phyloP scores from a whole-genome alignment of 2,797 vertebrate species.

The Myotis daubentonii region DNA sequence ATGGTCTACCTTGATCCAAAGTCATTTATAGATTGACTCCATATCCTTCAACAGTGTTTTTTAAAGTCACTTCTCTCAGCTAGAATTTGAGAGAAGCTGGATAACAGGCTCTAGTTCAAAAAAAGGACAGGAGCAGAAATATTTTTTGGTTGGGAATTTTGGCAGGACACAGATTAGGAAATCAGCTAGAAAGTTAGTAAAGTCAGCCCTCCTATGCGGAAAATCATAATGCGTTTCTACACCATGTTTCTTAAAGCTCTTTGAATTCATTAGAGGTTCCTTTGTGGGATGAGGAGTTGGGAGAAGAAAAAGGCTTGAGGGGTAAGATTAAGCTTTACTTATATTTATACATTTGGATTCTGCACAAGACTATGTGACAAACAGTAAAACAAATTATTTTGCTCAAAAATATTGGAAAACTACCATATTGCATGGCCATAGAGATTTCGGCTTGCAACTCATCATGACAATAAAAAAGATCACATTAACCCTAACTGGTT shows the following conservation, averaged over 20 bases:
- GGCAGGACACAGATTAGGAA: neutral
- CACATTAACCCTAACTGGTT: no score
- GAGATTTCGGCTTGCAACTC: conserved; percentile 1
- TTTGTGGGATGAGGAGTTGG: neutral
- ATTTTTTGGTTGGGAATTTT: neutral
- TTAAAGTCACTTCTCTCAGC: neutral
- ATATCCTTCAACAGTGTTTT: neutral
- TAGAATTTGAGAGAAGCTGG: conserved; percentile 12
- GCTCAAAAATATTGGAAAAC: conserved; percentile 32
- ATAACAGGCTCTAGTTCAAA: neutral
- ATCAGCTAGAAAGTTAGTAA: neutral
- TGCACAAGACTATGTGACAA: neutral
- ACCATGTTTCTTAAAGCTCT: neutral
- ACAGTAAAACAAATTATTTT: neutral
- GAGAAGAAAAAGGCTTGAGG: neutral
- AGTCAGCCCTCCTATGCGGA: neutral
- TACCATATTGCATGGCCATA: neutral
- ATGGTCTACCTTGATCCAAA: neutral
- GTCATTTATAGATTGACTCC: neutral
- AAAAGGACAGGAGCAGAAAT: neutral
- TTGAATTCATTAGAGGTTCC: neutral
- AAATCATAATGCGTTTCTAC: neutral
- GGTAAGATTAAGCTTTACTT: neutral
- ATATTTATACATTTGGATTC: neutral
- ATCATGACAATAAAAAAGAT: neutral